Percentiles rank a stretch among this genome's conserved stretches.
Evolutionary conservation across 2,888 invertebrate genomes (phyloP).

Genomic region (Chloroclystis v-ata): DNA sequence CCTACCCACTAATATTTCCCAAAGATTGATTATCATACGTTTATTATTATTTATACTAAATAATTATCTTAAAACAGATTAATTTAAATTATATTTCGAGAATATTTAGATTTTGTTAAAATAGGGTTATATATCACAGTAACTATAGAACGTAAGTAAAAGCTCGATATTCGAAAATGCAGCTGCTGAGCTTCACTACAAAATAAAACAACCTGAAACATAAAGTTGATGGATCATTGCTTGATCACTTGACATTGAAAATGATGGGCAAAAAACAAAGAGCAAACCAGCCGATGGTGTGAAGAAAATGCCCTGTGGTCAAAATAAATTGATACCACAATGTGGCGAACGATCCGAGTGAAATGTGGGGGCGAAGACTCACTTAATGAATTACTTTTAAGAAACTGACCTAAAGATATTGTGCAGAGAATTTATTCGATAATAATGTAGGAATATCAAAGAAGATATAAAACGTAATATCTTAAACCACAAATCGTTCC

Average conservation of each 20-base stretch:
- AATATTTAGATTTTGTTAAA: too few relatives aligned
- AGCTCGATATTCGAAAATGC: too few relatives aligned
- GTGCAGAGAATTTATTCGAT: conserved; percentile 8
- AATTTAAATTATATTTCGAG: too few relatives aligned
- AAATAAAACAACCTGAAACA: neutral
- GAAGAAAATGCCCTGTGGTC: conserved; percentile 58
- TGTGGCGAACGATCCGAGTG: conserved; percentile 58
- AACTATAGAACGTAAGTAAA: too few relatives aligned
- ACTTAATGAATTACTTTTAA: conserved; percentile 6
- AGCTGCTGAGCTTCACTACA: too few relatives aligned
- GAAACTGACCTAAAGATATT: conserved; percentile 2
- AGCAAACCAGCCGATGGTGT: conserved; percentile 23
- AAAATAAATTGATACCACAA: conserved; percentile 64
- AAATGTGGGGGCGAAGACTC: conserved; percentile 39
- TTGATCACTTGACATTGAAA: neutral
- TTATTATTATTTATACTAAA: too few relatives aligned
- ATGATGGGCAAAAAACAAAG: neutral
- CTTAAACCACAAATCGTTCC: conserved; percentile 9
- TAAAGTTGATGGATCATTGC: conserved; percentile 6
- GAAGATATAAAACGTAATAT: conserved; percentile 3
- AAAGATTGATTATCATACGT: too few relatives aligned
- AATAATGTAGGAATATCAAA: conserved; percentile 7
- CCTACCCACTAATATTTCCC: too few relatives aligned
- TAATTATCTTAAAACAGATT: too few relatives aligned
- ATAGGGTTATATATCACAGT: too few relatives aligned